Base-by-base conservation (phyloP, 2,113 vertebrate species). In the Ahaetulla prasina region DNA sequence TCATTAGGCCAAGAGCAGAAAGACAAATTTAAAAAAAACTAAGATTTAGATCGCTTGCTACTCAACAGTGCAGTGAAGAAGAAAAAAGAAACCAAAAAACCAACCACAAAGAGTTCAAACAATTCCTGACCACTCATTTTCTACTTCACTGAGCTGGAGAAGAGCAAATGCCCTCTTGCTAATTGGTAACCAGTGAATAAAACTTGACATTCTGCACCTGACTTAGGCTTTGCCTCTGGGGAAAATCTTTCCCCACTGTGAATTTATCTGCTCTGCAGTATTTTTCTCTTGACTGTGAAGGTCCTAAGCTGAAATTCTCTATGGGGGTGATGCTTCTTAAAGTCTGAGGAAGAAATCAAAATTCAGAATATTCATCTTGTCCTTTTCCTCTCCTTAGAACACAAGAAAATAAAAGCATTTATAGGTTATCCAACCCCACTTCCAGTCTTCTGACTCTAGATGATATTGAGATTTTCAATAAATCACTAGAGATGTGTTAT, bases 1-100 rank as follows among this genome's bases (percentile, higher is more conserved):
- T 96, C 91, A 80, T 97, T 96, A 96, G 94, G 93, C 95, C 91
- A 95, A 91, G n/a, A 47, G 91, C 18, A 92, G 89, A 91, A 91
- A 93, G 95, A 16, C 50, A 88, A 94, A 92, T 93, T 94, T 93
- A 90, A 90, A 54, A 39, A 90, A 85, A 91, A 94, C 93, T 7
- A 27, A 95, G 91, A 3, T 52, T 93, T 55, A 53, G 90, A 93
- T 94, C 93, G 49, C 91, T 89, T 94, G 22, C 89, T 68, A 16
- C 35, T 89, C 93, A 89, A 10, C 57, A 2, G 94, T 18, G 86
- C 92, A 96, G 95, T n/a, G n/a, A n/a, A n/a, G 94, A 52, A 23
- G 54, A 54, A 25, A 88, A 96, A 95, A 95, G 85, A 50, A 88
- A 52, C 23, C 52, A 16, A 1, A 39, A 95, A 96, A 94, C 95